Evolutionary conservation across 1,140 invertebrate genomes (phyloP).

Genomic region (Lethocerus indicus): DNA sequence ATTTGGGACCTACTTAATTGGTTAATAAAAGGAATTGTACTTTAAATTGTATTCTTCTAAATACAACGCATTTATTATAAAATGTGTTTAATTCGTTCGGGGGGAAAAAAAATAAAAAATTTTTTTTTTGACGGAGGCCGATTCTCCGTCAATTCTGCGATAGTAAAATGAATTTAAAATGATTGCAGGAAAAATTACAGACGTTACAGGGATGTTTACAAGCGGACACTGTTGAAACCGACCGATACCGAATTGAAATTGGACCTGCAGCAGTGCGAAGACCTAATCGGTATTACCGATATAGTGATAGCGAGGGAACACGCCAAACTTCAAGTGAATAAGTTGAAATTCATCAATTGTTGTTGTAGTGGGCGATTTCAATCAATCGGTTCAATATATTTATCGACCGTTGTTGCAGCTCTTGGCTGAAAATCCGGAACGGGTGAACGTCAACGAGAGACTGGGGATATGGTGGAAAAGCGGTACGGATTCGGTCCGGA

Average conservation of each 20-base stretch:
- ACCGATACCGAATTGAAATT: conserved; percentile 53
- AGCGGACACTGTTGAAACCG: conserved; percentile 47
- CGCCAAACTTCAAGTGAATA: conserved; percentile 48
- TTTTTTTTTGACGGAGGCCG: too few relatives aligned
- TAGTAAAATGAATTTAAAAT: too few relatives aligned
- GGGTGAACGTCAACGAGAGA: conserved; percentile 30
- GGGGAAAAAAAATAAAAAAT: too few relatives aligned
- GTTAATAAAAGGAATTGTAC: too few relatives aligned
- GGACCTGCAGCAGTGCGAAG: conserved; percentile 57
- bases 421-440: conserved; percentile 33
- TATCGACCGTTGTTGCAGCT: conserved; percentile 26
- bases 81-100: too few relatives aligned
- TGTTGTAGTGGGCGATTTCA: too few relatives aligned
- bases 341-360: conserved; percentile 15
- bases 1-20: too few relatives aligned
- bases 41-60: too few relatives aligned
- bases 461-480: conserved; percentile 32
- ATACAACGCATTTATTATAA: background rate
- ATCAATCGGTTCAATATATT: background rate
- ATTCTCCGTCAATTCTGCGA: too few relatives aligned
- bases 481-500: conserved; percentile 21
- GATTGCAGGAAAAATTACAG: conserved; percentile 41
- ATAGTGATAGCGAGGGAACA: conserved; percentile 64
- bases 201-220: conserved; percentile 52
- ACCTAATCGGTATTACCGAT: conserved; percentile 50